Evolutionary conservation across 2,888 invertebrate species (phyloP).

Genomic region (Ichneumoninae sp.): DNA sequence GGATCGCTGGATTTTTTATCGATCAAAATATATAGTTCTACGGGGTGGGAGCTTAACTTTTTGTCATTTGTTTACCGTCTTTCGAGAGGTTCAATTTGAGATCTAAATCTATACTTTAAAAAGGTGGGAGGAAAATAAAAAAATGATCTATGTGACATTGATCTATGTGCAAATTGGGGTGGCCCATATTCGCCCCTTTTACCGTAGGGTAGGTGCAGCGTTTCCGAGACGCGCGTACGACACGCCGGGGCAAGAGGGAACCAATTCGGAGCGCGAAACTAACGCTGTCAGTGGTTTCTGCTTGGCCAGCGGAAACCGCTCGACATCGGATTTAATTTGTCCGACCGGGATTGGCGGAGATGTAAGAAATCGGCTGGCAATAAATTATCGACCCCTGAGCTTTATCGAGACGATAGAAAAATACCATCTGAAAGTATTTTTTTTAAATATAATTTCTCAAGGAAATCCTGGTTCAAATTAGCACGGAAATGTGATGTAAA

Average conservation of each 20-base stretch:
- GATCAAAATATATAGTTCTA: no score
- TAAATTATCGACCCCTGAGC: not conserved
- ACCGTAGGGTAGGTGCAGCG: not conserved
- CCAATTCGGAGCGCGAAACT: constrained; percentile 36
- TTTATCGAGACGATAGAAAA: not conserved
- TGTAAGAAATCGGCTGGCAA: not conserved
- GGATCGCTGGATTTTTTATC: no score
- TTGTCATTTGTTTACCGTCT: no score
- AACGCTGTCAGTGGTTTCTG: constrained; percentile 43
- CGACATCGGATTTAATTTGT: constrained; percentile 45
- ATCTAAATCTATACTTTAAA: no score
- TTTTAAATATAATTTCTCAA: not conserved
- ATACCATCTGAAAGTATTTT: not conserved
- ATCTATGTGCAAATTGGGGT: not conserved
- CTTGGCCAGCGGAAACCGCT: constrained; percentile 50
- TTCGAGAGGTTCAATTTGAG: no score
- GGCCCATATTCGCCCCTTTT: not conserved
- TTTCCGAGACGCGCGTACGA: not conserved
- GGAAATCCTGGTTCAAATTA: no score
- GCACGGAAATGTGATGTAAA: no score
- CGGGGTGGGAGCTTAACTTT: no score
- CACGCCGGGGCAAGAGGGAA: not conserved
- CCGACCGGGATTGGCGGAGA: constrained; percentile 13
- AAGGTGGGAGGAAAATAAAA: no score
- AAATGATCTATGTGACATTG: not conserved